phyloP scores from a whole-genome alignment of 2,113 vertebrate species.

The Microcebus murinus region DNA sequence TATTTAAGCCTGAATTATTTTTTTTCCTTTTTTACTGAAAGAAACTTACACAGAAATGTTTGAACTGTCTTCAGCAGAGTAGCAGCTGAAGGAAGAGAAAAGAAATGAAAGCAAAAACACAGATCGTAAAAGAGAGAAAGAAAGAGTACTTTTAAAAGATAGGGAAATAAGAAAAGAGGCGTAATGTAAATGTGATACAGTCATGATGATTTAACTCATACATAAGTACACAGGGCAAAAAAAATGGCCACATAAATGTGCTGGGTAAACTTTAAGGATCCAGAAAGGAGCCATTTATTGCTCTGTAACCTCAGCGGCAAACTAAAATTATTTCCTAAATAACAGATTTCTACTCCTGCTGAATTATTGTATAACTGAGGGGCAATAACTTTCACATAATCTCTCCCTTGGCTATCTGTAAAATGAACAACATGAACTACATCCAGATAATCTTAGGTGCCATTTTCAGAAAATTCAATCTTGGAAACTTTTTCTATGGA shows the following conservation, averaged over 20 bases:
- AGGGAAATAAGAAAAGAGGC: constrained; percentile 62
- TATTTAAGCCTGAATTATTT: constrained; percentile 13
- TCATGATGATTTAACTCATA: constrained; percentile 77
- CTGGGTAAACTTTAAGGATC: constrained; percentile 75
- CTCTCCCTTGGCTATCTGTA: constrained; percentile 81
- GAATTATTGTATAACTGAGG: constrained; percentile 79
- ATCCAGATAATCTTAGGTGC: constrained; percentile 62
- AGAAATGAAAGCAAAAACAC: constrained; percentile 66
- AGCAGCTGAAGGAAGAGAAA: not conserved
- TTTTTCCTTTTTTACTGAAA: constrained; percentile 39
- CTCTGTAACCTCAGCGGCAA: constrained; percentile 78
- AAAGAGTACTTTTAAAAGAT: constrained; percentile 64
- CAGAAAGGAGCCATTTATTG: constrained; percentile 82
- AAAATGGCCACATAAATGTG: constrained; percentile 81
- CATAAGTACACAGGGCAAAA: constrained; percentile 72
- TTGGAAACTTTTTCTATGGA: constrained; percentile 68
- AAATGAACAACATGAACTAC: constrained; percentile 77
- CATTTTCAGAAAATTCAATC: constrained; percentile 66
- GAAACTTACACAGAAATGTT: constrained; percentile 26
- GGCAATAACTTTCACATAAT: constrained; percentile 77
- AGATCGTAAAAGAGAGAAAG: constrained; percentile 55
- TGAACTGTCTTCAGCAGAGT: not conserved
- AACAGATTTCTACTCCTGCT: constrained; percentile 82
- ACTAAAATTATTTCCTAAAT: constrained; percentile 86
- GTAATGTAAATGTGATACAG: constrained; percentile 70